Percentiles rank a stretch among this genome's conserved stretches.
These are phyloP conservation scores for Jaculus jaculus DNA, from an alignment of 2,113 vertebrate genomes.

Conservation along the genomic window DNA sequence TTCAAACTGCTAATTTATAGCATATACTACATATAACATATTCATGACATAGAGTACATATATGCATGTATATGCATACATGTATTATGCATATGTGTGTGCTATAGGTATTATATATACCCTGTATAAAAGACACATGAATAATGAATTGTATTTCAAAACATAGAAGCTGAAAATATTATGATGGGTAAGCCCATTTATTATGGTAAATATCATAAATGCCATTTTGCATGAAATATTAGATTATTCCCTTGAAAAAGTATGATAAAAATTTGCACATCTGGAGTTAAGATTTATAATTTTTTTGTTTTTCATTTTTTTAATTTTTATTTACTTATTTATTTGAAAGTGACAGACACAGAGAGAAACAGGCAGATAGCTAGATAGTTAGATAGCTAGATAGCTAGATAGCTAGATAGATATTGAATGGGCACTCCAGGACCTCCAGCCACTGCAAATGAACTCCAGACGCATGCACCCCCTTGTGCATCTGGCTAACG, in stretches of 20 bases:
- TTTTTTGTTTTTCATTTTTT: neutral
- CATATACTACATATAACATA: neutral
- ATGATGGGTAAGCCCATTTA: neutral
- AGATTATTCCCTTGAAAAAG: neutral
- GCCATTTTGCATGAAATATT: neutral
- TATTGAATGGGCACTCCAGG: too few relatives aligned
- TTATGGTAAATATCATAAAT: neutral
- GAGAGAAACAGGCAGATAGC: too few relatives aligned
- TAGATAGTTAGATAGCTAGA: too few relatives aligned
- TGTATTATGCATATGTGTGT: rapidly evolving
- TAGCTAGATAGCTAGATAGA: too few relatives aligned
- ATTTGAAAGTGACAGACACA: too few relatives aligned
- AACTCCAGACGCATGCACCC: too few relatives aligned
- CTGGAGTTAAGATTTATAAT: neutral
- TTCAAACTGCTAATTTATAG: neutral
- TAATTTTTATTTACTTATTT: too few relatives aligned
- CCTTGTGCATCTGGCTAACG: too few relatives aligned
- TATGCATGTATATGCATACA: neutral
- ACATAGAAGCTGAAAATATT: neutral
- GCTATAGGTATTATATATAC: neutral
- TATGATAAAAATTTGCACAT: neutral
- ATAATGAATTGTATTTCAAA: neutral
- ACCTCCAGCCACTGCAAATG: too few relatives aligned
- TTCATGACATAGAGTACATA: neutral
- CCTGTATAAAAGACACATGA: neutral